Percentiles rank a stretch among this genome's conserved stretches.
These are phyloP conservation scores for Hippasteria phrygiana DNA, from an alignment of 53 echinoderm and acorn worm species.

Conservation along the genomic window DNA sequence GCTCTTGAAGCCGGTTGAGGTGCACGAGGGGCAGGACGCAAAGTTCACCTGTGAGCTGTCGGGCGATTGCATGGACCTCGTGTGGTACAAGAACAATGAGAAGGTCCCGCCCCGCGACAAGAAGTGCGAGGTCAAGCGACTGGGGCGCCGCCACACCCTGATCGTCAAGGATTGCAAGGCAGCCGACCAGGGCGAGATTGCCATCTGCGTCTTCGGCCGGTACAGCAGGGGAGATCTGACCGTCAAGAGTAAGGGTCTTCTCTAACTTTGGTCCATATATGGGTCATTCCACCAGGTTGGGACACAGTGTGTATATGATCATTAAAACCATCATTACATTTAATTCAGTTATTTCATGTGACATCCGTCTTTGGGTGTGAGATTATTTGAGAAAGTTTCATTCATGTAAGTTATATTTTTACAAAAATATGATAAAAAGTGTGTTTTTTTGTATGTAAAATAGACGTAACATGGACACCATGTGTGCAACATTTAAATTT, in stretches of 20 bases:
- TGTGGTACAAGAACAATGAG: conserved; percentile 87
- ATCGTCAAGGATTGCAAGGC: conserved; percentile 82
- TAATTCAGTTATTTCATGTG: too few relatives aligned
- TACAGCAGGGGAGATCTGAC: conserved; percentile 85
- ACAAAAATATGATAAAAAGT: too few relatives aligned
- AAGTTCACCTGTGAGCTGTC: conserved; percentile 85
- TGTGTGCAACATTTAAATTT: too few relatives aligned
- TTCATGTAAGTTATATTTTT: too few relatives aligned
- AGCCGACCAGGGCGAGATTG: conserved; percentile 84
- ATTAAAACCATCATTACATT: too few relatives aligned
- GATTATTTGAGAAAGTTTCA: too few relatives aligned
- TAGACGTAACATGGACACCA: too few relatives aligned
- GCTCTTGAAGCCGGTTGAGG: conserved; percentile 83
- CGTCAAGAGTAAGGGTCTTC: conserved; percentile 80
- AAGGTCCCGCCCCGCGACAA: conserved; percentile 85
- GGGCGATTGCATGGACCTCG: conserved; percentile 82
- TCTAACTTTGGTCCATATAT: background rate
- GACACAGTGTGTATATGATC: too few relatives aligned
- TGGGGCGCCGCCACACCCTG: conserved; percentile 86
- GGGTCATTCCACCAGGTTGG: too few relatives aligned
- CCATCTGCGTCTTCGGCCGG: conserved; percentile 76
- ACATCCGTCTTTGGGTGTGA: too few relatives aligned
- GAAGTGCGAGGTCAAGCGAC: conserved; percentile 88
- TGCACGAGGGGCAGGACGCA: conserved; percentile 85
- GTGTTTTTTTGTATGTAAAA: too few relatives aligned